Evolutionary conservation across 2,113 vertebrate species (phyloP), one percentile per base, ranked within the genome.

Genomic region (Micronycteris hirsuta): DNA sequence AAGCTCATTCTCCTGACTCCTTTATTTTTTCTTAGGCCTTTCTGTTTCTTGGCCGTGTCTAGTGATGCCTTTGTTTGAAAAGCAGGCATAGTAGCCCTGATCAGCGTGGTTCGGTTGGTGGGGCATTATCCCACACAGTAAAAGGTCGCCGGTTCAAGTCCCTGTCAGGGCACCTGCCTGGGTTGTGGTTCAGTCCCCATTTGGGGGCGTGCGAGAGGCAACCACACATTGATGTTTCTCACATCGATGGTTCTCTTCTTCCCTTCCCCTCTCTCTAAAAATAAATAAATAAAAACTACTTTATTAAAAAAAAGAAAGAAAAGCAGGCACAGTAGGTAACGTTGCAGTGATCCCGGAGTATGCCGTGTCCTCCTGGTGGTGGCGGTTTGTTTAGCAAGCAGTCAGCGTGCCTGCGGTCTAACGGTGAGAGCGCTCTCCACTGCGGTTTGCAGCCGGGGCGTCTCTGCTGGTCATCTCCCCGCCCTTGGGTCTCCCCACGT

Each of bases 371-470:
- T 81, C 73, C 81, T 12, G 54, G 73, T 14, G 4, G 41, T 24
- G 19, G 38, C 20, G 36, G n/a, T 63, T 43, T 61, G 67, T 76
- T 38, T 24, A 47, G 36, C 33, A 15, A 70, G 47, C 31, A 36
- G 77, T 76, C 61, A 17, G 36, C 24, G 22, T 26, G 49, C 17
- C 80, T 65, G 87, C 24, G 33, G 81, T 82, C 70, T 14, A 3
- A 36, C 36, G 26, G 58, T n/a, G 45, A 63, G 7, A 0, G 68
- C 19, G 43, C 10, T 8, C 52, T 70, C 9, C 63, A 2, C 36
- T 22, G 24, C 22, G 43, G 15, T 38, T 5, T 0, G 3, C 36
- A 36, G 16, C 38, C 13, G 0, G 10, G 45, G 38, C 24, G 6
- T 80, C 70, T 80, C 49, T 11, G 26, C 26, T 38, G 33, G 26